These are phyloP conservation scores for Sinohyriopsis cumingii DNA, from an alignment of 2,888 invertebrate genomes.

Conservation along the genomic window DNA sequence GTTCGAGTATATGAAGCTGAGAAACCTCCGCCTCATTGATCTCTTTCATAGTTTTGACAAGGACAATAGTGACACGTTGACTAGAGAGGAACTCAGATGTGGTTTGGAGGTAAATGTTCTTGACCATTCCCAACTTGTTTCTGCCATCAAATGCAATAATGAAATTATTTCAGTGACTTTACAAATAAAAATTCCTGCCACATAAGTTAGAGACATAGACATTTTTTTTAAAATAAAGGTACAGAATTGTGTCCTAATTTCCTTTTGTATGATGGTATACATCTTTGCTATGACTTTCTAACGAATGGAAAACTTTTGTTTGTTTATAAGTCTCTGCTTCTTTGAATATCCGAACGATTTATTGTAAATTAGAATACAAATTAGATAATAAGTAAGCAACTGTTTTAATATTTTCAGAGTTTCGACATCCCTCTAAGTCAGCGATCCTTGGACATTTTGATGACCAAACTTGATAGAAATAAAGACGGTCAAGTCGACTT, in stretches of 20 bases:
- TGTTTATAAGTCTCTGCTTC: no score
- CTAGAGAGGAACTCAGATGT: slow-evolving; percentile 51
- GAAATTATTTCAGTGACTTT: not conserved
- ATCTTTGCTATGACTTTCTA: no score
- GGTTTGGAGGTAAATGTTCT: slow-evolving; percentile 45
- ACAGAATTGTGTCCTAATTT: no score
- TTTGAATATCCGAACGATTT: no score
- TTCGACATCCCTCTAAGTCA: slow-evolving; percentile 56
- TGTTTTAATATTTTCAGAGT: slow-evolving; percentile 34
- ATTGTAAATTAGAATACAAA: no score
- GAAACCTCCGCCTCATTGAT: slow-evolving; percentile 56
- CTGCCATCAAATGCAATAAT: not conserved
- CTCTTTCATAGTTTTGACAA: slow-evolving; percentile 55
- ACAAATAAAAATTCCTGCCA: not conserved
- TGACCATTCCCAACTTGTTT: not conserved
- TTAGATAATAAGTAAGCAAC: no score
- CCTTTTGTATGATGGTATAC: no score
- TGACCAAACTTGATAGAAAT: slow-evolving; percentile 56
- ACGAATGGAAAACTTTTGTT: no score
- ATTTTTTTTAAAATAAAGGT: no score
- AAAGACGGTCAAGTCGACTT: slow-evolving; percentile 55
- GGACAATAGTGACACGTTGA: slow-evolving; percentile 56
- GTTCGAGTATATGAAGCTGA: slow-evolving; percentile 55
- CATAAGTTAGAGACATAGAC: not conserved
- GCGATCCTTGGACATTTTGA: slow-evolving; percentile 54